These are phyloP conservation scores for Sesamia inferens DNA, from an alignment of 2,888 invertebrate species.

Conservation along the genomic window DNA sequence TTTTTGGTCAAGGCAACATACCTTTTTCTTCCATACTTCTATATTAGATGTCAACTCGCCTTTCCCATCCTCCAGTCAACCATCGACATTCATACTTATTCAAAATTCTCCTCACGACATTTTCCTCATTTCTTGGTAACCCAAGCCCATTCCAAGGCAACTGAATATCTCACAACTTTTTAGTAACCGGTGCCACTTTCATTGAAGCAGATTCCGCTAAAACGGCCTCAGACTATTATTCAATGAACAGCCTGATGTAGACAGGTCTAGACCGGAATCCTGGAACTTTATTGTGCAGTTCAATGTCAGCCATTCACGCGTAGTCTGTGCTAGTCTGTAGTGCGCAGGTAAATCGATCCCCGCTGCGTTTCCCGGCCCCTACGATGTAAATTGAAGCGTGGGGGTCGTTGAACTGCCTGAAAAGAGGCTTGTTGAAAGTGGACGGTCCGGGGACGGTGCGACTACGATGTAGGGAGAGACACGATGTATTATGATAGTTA, in stretches of 20 bases:
- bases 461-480: background rate
- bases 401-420: slow-evolving; percentile 58
- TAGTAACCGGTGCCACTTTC: no score
- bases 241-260: background rate
- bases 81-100: no score
- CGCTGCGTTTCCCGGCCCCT: slow-evolving; percentile 49
- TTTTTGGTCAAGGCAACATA: no score
- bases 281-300: slow-evolving; percentile 27
- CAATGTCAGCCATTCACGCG: slow-evolving; percentile 51
- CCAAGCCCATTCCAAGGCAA: no score
- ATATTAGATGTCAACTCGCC: no score
- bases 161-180: no score
- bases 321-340: slow-evolving; percentile 16
- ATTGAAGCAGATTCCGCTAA: background rate
- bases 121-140: no score
- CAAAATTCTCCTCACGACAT: no score
- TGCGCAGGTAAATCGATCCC: slow-evolving; percentile 58
- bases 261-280: slow-evolving; percentile 37
- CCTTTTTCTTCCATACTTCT: no score
- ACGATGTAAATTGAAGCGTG: slow-evolving; percentile 55
- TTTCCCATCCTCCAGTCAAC: no score
- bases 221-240: background rate
- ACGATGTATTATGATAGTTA: background rate
- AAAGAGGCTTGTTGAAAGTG: slow-evolving; percentile 11
- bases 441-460: slow-evolving; percentile 41